Evolutionary conservation across 53 echinoderm and acorn worm species (phyloP).

Genomic region (Apostichopus leukothele): DNA sequence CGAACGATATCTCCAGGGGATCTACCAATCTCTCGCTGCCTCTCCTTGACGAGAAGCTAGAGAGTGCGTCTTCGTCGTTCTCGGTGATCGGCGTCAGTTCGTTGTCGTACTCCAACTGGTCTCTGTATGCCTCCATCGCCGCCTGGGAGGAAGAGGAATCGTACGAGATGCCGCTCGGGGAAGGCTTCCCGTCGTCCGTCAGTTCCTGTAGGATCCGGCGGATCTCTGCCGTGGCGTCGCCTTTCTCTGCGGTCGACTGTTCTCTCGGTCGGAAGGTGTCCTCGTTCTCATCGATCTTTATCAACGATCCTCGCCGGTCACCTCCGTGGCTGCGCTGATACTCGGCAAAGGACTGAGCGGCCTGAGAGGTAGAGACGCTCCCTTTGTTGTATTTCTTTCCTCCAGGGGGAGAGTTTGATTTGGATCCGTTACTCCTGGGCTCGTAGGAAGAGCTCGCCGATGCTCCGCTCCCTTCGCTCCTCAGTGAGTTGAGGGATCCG

Average conservation of each 20-base stretch:
- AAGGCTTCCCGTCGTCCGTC: slow-evolving; percentile 33
- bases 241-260: background rate
- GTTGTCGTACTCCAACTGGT: slow-evolving; percentile 72
- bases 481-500: slow-evolving; percentile 27
- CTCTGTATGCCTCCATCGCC: slow-evolving; percentile 44
- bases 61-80: slow-evolving; percentile 58
- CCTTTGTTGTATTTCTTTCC: slow-evolving; percentile 1
- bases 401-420: background rate
- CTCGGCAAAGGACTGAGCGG: slow-evolving; percentile 33
- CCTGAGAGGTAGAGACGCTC: slow-evolving; percentile 28
- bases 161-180: slow-evolving; percentile 12
- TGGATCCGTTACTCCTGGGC: background rate
- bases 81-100: slow-evolving; percentile 75
- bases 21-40: slow-evolving; percentile 55
- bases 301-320: slow-evolving; percentile 3
- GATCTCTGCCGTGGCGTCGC: slow-evolving; percentile 41
- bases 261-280: slow-evolving; percentile 18
- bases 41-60: slow-evolving; percentile 59
- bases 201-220: slow-evolving; percentile 24
- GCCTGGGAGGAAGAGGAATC: slow-evolving; percentile 16
- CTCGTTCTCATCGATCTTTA: slow-evolving; percentile 36
- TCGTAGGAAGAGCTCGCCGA: background rate
- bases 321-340: slow-evolving; percentile 2
- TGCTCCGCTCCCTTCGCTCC: slow-evolving; percentile 31
- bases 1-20: background rate